These are phyloP conservation scores for Bradypus variegatus DNA, from an alignment of 2,797 vertebrate genomes.

Conservation along the genomic window DNA sequence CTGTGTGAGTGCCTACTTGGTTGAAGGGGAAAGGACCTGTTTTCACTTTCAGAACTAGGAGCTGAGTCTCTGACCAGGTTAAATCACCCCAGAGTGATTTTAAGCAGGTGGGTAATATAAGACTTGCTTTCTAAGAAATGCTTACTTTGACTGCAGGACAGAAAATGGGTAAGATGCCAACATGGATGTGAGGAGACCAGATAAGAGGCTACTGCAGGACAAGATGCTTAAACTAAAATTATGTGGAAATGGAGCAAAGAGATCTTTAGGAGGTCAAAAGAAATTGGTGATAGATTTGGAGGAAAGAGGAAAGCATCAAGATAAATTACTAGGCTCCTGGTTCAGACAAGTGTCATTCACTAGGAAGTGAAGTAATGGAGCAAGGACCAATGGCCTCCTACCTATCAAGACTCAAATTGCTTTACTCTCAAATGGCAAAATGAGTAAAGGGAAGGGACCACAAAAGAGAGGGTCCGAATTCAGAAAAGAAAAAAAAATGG, in stretches of 20 bases:
- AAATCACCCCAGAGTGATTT: background rate
- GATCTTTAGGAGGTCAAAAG: background rate
- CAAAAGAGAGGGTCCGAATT: background rate
- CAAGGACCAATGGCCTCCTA: background rate
- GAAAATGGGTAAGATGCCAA: background rate
- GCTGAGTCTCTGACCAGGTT: background rate
- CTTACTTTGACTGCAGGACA: background rate
- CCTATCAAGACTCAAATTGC: background rate
- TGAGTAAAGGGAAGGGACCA: background rate
- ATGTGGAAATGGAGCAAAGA: background rate
- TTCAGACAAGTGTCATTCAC: background rate
- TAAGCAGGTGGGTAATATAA: background rate
- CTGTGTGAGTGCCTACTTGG: background rate
- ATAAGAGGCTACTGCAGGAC: background rate
- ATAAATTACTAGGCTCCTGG: background rate
- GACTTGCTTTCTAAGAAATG: background rate
- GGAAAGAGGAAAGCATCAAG: background rate
- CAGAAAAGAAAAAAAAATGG: background rate
- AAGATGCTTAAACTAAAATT: background rate
- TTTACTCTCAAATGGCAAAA: background rate
- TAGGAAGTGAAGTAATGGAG: background rate
- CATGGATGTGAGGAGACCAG: background rate
- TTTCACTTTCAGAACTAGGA: background rate
- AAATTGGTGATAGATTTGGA: background rate
- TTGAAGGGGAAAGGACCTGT: background rate